Percentiles rank a stretch among this genome's conserved stretches.
Conservation (phyloP, 1,140 invertebrate species). For the Heliothis subflexa region DNA sequence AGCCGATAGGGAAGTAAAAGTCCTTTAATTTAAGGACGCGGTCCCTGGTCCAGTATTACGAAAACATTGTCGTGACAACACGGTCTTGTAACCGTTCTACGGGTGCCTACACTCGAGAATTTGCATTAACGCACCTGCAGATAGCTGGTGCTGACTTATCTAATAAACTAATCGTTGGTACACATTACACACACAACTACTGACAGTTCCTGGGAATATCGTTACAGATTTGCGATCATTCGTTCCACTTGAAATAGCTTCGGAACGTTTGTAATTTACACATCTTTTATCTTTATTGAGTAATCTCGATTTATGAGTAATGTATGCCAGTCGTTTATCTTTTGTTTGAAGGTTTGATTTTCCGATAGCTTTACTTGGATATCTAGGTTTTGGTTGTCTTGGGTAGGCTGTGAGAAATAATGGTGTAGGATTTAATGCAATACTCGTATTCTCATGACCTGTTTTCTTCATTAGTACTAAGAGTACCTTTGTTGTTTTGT, state of each 20-base stretch:
- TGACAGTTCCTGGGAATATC: slow-evolving; percentile 53
- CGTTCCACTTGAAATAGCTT: slow-evolving; percentile 26
- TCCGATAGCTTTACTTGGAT: slow-evolving; percentile 33
- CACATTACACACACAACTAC: slow-evolving; percentile 57
- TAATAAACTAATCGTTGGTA: slow-evolving; percentile 61
- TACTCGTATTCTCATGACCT: not conserved
- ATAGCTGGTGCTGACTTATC: slow-evolving; percentile 56
- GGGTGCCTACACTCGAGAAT: slow-evolving; percentile 54
- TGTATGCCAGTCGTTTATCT: slow-evolving; percentile 17
- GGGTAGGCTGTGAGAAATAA: slow-evolving; percentile 33
- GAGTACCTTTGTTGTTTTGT: not conserved
- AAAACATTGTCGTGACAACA: slow-evolving; percentile 68
- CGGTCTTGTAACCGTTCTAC: slow-evolving; percentile 53
- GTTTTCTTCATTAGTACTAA: not conserved
- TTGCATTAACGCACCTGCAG: slow-evolving; percentile 73
- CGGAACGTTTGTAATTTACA: slow-evolving; percentile 31
- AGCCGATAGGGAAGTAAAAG: slow-evolving; percentile 75
- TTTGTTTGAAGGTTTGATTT: slow-evolving; percentile 21
- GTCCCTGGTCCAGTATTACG: slow-evolving; percentile 61
- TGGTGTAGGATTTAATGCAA: slow-evolving; percentile 29
- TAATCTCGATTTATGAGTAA: slow-evolving; percentile 43
- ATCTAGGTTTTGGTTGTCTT: slow-evolving; percentile 6
- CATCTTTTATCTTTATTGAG: slow-evolving; percentile 26
- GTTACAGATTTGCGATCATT: slow-evolving; percentile 49
- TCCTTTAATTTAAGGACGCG: slow-evolving; percentile 72